Evolutionary conservation across 1,140 invertebrate genomes (phyloP), one percentile per base, ranked within the genome.

Genomic region (Idris sp.): DNA sequence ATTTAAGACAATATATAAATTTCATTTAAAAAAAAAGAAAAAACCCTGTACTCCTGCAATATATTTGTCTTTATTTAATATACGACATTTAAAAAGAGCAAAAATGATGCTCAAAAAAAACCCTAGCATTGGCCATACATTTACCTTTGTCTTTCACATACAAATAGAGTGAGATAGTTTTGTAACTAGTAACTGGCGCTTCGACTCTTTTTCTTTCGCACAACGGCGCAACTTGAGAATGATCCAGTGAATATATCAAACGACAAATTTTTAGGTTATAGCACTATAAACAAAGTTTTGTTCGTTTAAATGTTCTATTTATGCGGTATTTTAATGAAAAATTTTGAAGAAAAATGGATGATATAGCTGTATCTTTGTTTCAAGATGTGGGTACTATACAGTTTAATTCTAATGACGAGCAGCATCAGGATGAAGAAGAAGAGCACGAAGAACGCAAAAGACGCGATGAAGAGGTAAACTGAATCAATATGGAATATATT

Each of bases 241-340:
- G n/a, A n/a, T 22, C 6, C 19, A 22, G 19, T 22, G 19, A 22
- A 22, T 22, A 30, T 18, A 49, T 40, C 36, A 51, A 36, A 16
- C 35, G 44, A 43, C 1, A 26, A 31, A 9, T 41, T 69, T 83
- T 74, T 81, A 86, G 84, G 84, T 86, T 86, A 86, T 84, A 83
- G 69, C 59, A 77, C 79, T 84, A 86, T 86, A 85, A 86, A 85
- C 83, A 86, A 86, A 83, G 82, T 75, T 84, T 85, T 81, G 77
- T 79, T 81, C 49, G 51, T 61, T 76, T 54, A 77, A 81, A 80
- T 76, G 64, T 76, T 73, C 53, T 10, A 48, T 71, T 79, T 75
- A 35, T 54, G 38, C 33, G 13, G 49, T 48, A 28, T 65, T 73
- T 74, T 35, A 65, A 41, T 64, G 72, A 77, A 75, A 75, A 76